A percentile compares a stretch with the other conserved stretches of the same genome.
Conservation (phyloP, 1,140 invertebrate species). For the Dermatophagoides farinae region DNA sequence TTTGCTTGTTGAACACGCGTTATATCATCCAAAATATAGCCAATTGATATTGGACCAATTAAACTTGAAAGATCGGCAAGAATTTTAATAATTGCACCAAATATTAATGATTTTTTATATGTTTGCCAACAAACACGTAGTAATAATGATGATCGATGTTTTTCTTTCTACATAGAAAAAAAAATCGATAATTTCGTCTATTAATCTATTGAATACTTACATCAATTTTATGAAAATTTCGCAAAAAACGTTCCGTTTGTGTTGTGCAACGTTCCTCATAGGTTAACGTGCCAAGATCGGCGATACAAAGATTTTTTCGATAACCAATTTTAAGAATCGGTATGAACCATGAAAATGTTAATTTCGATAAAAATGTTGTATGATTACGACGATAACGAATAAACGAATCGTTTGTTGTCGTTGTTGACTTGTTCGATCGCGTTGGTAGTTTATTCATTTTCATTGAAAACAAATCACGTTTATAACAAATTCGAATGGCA, state of each 20-base stretch:
- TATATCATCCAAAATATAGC: slow-evolving; percentile 48
- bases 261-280: neutral
- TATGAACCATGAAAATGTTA: slow-evolving; percentile 55
- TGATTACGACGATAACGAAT: slow-evolving; percentile 32
- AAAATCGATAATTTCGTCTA: slow-evolving; percentile 9
- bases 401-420: neutral
- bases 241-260: neutral
- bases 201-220: neutral
- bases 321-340: slow-evolving; percentile 43
- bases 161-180: slow-evolving; percentile 9
- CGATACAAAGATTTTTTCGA: slow-evolving; percentile 38
- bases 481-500: neutral
- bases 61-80: slow-evolving; percentile 52
- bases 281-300: slow-evolving; percentile 32
- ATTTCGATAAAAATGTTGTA: slow-evolving; percentile 43
- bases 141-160: slow-evolving; percentile 22
- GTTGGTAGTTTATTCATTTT: neutral
- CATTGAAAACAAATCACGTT: neutral
- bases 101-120: slow-evolving; percentile 45
- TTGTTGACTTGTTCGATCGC: neutral
- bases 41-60: slow-evolving; percentile 50
- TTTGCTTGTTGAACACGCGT: too few relatives aligned
- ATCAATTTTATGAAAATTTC: neutral
- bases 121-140: slow-evolving; percentile 45
- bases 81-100: slow-evolving; percentile 46